Evolutionary conservation across 2,888 invertebrate species (phyloP).

Genomic region (Gnatocerus cornutus): DNA sequence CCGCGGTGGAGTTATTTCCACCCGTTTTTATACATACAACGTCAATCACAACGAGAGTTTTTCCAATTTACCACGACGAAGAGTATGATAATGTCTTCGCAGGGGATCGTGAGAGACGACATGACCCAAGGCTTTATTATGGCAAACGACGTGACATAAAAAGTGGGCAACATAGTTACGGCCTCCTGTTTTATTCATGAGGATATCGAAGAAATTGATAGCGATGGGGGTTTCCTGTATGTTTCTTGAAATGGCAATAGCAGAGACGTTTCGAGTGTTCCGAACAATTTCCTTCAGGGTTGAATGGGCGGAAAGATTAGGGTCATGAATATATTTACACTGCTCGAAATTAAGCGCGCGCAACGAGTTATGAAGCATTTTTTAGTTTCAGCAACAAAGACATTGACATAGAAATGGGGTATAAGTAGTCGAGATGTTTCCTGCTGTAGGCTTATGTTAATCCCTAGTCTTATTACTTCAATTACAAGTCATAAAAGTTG

Average conservation of each 20-base stretch:
- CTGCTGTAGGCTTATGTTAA: no score
- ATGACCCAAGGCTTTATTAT: conserved; percentile 30
- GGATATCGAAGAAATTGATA: conserved; percentile 23
- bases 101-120: conserved; percentile 11
- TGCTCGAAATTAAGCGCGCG: no score
- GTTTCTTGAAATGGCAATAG: conserved; percentile 9
- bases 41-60: background rate
- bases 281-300: no score
- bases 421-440: no score
- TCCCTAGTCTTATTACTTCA: no score
- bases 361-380: no score
- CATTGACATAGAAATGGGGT: no score
- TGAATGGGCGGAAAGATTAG: no score
- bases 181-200: conserved; percentile 43
- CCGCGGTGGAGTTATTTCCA: conserved; percentile 21
- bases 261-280: background rate
- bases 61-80: no score
- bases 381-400: no score
- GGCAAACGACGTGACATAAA: conserved; percentile 33
- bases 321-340: no score
- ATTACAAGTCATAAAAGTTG: no score
- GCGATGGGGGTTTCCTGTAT: conserved; percentile 14
- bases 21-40: background rate
- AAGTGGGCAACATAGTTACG: conserved; percentile 39
- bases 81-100: conserved; percentile 7